Percentiles rank a stretch among this genome's conserved stretches.
Conservation (phyloP, 2,888 invertebrate species). For the Nephrotoma flavescens region DNA sequence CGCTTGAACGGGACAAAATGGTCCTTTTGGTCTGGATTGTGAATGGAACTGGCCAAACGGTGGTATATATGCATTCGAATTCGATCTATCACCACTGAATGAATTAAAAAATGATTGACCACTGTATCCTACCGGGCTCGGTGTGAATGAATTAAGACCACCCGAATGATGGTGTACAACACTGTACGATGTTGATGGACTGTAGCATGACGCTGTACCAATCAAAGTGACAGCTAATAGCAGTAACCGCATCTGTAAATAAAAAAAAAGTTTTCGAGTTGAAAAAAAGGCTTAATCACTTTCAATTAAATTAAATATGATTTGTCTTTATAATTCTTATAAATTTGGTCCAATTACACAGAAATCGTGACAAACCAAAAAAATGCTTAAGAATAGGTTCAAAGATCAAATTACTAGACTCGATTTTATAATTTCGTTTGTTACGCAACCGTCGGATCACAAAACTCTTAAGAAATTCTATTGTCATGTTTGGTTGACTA, state of each 20-base stretch:
- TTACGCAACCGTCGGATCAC: neutral
- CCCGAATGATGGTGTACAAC: neutral
- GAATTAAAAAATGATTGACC: neutral
- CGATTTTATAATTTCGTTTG: neutral
- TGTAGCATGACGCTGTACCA: neutral
- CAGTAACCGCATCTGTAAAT: conserved; percentile 6
- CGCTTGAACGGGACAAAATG: conserved; percentile 3
- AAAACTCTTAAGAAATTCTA: neutral
- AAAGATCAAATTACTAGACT: neutral
- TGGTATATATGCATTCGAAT: neutral
- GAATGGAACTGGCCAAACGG: neutral
- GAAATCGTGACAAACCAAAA: neutral
- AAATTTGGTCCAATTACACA: neutral
- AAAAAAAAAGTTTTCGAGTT: neutral
- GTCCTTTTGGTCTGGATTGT: conserved; percentile 4
- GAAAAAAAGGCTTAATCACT: neutral
- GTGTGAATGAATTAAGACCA: neutral
- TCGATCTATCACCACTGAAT: neutral
- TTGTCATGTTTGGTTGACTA: neutral
- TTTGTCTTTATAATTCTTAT: neutral
- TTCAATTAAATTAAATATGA: neutral
- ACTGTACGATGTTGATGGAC: neutral
- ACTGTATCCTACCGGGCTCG: neutral
- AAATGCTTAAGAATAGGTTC: neutral
- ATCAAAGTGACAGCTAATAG: conserved; percentile 4